Base-by-base conservation (phyloP, 2,888 invertebrate genomes). In the Erebia palarica region DNA sequence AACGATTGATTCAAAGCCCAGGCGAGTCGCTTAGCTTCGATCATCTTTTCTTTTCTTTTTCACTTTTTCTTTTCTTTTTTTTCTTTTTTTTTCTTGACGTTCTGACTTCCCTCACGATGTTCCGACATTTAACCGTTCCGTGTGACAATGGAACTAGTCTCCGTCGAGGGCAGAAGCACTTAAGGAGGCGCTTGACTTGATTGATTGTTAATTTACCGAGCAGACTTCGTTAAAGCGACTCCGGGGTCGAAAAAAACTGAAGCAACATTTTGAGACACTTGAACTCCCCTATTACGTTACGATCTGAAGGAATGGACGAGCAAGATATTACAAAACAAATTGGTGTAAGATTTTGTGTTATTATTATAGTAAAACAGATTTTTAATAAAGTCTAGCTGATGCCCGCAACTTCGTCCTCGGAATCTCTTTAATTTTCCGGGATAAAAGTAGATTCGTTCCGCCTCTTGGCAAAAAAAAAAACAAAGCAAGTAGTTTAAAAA, bases 151-250 rank as follows among this genome's bases (percentile, higher is more conserved):
- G 66, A 67, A 13, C 51, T 60, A 18, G 27, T 18, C 64, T 14
- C 57, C 57, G 67, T 69, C 57, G 67, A 64, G 65, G 67, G 71
- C 60, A 67, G 68, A 60, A 72, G 72, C 76, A 75, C 75, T 78
- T 72, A 76, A 76, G 75, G 70, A 61, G 75, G 72, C 70, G 58
- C 75, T 76, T 73, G 75, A 76, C 77, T 77, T 78, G 79, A 82
- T 79, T 79, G 80, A 81, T 80, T 79, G 81, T 78, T 80, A 80
- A 82, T 80, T 80, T 77, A 73, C 70, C 64, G 66, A 64, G 68
- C 68, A 51, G 47, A 51, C 72, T 49, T 72, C 70, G 73, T 72
- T 72, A 73, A 67, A 69, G 64, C 68, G 65, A 64, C 58, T 51
- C 65, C 68, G 53, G 51, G 14, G 11, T 55, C 10, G 60, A 71